Conservation (phyloP, 2,888 invertebrate species). For the Caenorhabditis macrosperma region DNA sequence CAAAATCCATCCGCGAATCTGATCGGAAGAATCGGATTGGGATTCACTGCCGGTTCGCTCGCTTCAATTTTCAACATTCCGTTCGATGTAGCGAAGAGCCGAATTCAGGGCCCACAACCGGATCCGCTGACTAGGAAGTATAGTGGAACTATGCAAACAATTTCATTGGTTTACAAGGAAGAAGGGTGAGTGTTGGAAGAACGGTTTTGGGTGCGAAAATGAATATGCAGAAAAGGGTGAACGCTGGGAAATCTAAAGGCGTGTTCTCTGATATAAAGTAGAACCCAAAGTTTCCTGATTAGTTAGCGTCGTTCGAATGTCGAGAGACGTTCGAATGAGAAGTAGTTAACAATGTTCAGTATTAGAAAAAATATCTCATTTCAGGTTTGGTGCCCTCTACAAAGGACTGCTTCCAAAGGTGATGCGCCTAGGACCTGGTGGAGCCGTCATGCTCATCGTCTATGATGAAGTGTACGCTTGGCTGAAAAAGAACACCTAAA, state of each 20-base stretch:
- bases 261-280: too few relatives aligned
- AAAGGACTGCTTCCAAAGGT: slow-evolving; percentile 94
- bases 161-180: slow-evolving; percentile 87
- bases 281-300: too few relatives aligned
- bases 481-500: slow-evolving; percentile 62
- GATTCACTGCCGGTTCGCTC: slow-evolving; percentile 90
- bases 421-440: slow-evolving; percentile 90
- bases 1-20: slow-evolving; percentile 80
- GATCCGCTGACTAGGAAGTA: slow-evolving; percentile 85
- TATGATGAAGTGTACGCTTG: slow-evolving; percentile 88
- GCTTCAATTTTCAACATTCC: slow-evolving; percentile 93
- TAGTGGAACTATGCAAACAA: slow-evolving; percentile 86
- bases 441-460: slow-evolving; percentile 94
- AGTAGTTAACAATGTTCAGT: background rate
- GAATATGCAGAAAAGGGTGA: too few relatives aligned
- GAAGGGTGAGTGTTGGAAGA: slow-evolving; percentile 86
- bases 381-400: slow-evolving; percentile 89
- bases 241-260: too few relatives aligned
- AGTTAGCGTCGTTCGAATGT: too few relatives aligned
- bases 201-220: too few relatives aligned
- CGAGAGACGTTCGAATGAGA: too few relatives aligned
- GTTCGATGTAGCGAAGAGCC: slow-evolving; percentile 95
- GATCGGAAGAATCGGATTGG: slow-evolving; percentile 85
- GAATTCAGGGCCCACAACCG: slow-evolving; percentile 87
- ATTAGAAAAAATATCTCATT: too few relatives aligned